These are phyloP conservation scores for Chaunax sp. DNA, from an alignment of 2,797 vertebrate genomes.

Conservation along the genomic window DNA sequence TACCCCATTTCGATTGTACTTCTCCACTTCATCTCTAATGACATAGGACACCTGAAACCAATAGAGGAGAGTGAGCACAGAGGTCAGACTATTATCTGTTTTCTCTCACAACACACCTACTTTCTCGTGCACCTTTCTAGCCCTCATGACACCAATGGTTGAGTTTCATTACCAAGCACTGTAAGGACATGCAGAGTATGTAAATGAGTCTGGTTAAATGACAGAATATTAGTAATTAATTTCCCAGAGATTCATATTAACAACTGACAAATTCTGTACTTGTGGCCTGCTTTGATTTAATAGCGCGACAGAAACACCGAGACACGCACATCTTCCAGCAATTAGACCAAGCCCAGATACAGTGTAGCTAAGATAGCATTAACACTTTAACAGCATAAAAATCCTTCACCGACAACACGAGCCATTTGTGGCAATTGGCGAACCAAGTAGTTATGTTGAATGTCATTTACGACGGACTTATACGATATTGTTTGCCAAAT, in stretches of 20 bases:
- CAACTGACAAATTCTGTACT: rapidly evolving
- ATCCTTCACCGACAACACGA: not conserved
- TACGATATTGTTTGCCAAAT: not conserved
- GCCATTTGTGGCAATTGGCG: rapidly evolving
- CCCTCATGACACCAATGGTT: not conserved
- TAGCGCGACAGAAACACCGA: not conserved
- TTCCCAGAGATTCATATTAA: rapidly evolving
- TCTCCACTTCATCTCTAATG: constrained; percentile 98
- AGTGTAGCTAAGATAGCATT: constrained; percentile 41
- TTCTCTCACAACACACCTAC: constrained; percentile 14
- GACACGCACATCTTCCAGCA: constrained; percentile 59
- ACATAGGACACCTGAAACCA: constrained; percentile 94
- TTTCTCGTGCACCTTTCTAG: not conserved
- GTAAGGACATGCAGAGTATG: not conserved
- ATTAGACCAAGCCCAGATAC: constrained; percentile 75
- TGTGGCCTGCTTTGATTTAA: not conserved
- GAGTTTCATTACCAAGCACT: not conserved
- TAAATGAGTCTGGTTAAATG: not conserved
- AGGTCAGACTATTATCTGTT: not conserved
- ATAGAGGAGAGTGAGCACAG: not conserved
- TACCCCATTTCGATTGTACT: constrained; percentile 97
- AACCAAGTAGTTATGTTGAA: rapidly evolving
- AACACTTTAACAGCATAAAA: constrained; percentile 4
- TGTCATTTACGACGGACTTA: rapidly evolving
- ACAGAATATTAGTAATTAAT: rapidly evolving